phyloP scores from a whole-genome alignment of 2,113 vertebrate species.

The Coregonus clupeaformis region DNA sequence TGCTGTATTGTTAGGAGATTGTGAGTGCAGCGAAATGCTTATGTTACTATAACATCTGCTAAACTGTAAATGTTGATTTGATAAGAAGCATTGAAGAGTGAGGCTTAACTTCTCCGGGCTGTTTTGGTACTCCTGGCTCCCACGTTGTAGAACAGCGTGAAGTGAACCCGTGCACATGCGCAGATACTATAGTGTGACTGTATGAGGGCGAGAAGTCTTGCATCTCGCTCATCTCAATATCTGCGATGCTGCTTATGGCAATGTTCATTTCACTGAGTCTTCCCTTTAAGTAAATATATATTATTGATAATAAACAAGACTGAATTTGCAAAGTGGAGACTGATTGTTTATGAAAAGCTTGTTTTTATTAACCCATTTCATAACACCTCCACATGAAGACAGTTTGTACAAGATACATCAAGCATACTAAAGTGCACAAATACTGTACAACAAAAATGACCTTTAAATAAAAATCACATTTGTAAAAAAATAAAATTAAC shows the following conservation, averaged over 20 bases:
- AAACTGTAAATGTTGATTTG: neutral
- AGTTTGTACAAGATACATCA: slow-evolving; percentile 90
- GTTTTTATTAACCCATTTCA: slow-evolving; percentile 78
- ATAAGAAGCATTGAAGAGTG: neutral
- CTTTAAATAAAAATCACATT: slow-evolving; percentile 77
- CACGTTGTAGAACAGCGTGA: too few relatives aligned
- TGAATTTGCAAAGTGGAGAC: slow-evolving; percentile 25
- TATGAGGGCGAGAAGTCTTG: too few relatives aligned
- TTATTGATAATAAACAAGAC: neutral
- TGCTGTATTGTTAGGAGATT: neutral
- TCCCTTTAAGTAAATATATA: neutral
- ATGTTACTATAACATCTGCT: too few relatives aligned
- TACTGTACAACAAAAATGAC: slow-evolving; percentile 80
- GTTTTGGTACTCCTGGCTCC: too few relatives aligned
- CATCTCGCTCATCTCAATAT: too few relatives aligned
- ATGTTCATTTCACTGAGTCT: too few relatives aligned
- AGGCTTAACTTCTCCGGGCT: too few relatives aligned
- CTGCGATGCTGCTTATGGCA: too few relatives aligned
- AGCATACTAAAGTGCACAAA: slow-evolving; percentile 92
- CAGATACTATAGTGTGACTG: too few relatives aligned
- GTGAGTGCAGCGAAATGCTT: too few relatives aligned
- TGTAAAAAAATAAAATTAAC: slow-evolving; percentile 54
- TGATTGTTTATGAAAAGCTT: slow-evolving; percentile 73
- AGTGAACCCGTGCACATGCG: too few relatives aligned
- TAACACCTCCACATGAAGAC: slow-evolving; percentile 80